phyloP scores from a whole-genome alignment of 2,113 vertebrate genomes.

The Boulengeromyrus knoepffleri region DNA sequence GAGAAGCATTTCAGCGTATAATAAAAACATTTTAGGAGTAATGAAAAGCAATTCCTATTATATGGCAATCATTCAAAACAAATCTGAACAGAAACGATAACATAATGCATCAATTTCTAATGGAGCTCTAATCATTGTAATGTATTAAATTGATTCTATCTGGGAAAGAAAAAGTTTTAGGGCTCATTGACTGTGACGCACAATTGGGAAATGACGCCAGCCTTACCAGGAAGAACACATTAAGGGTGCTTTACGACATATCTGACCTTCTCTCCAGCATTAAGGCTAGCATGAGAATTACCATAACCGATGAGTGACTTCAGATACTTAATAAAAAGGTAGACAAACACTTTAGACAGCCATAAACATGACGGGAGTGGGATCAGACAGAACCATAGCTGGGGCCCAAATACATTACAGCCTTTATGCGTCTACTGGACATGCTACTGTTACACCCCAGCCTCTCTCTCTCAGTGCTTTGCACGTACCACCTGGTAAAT shows the following conservation, averaged over 20 bases:
- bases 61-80: slow-evolving; percentile 9
- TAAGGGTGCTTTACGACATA: neutral
- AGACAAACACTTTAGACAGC: neutral
- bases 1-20: neutral
- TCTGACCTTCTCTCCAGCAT: neutral
- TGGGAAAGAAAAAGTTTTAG: neutral
- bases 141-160: slow-evolving; percentile 1
- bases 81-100: neutral
- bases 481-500: neutral
- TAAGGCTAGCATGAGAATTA: neutral
- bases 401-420: neutral
- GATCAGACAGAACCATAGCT: neutral
- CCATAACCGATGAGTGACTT: neutral
- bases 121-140: neutral
- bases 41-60: slow-evolving; percentile 5
- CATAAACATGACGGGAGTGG: neutral
- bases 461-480: neutral
- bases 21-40: slow-evolving; percentile 11
- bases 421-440: neutral
- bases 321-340: neutral
- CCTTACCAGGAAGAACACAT: slow-evolving; percentile 4
- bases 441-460: neutral
- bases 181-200: neutral
- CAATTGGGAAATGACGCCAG: neutral
- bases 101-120: slow-evolving; percentile 1